Evolutionary conservation across 2,113 vertebrate species (phyloP).

Genomic region (Phalacrocorax aristotelis): DNA sequence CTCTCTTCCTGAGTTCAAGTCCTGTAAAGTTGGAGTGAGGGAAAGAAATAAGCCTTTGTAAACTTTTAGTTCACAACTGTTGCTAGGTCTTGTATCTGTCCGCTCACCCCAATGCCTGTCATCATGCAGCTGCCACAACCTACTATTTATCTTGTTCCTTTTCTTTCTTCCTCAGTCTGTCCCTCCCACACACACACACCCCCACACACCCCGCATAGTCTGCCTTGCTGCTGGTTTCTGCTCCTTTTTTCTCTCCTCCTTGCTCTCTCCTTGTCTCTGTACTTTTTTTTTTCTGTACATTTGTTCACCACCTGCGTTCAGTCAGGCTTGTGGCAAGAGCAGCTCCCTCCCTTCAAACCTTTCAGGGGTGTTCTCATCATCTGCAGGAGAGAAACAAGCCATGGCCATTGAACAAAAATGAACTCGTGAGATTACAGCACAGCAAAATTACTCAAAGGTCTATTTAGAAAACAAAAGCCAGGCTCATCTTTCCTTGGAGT

Average conservation of each 20-base stretch:
- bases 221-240: neutral
- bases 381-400: neutral
- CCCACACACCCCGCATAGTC: neutral
- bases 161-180: neutral
- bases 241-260: neutral
- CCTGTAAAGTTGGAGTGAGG: constrained; percentile 18
- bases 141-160: neutral
- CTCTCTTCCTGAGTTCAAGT: constrained; percentile 46
- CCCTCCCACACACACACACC: too few species aligned
- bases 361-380: rapidly evolving
- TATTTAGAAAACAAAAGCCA: neutral
- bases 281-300: neutral
- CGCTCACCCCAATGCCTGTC: neutral
- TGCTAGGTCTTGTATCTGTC: constrained; percentile 34
- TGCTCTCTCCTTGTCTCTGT: neutral
- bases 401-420: neutral
- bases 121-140: neutral
- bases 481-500: neutral
- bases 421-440: neutral
- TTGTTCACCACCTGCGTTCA: neutral
- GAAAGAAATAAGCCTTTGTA: constrained; percentile 39
- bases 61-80: constrained; percentile 19
- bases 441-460: neutral
- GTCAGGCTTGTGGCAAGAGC: neutral
- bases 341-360: neutral